phyloP scores from a whole-genome alignment of 2,113 vertebrate genomes.

The Chaetops frenatus region DNA sequence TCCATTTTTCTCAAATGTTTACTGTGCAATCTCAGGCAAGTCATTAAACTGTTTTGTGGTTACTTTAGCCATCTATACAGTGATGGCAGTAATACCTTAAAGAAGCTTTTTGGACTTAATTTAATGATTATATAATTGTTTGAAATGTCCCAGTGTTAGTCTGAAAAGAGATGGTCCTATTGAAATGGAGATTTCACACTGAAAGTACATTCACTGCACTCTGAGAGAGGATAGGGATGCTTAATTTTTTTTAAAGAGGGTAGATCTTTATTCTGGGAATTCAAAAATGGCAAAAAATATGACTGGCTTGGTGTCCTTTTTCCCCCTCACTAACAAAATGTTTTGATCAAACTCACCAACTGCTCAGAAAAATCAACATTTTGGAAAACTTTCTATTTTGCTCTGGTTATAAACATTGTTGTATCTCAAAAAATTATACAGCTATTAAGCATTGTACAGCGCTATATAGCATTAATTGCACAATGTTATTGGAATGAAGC shows the following conservation, averaged over 20 bases:
- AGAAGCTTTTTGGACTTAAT: not conserved
- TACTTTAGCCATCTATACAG: not conserved
- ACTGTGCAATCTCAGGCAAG: not conserved
- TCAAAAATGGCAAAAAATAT: not conserved
- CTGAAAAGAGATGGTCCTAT: not conserved
- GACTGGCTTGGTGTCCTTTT: not conserved
- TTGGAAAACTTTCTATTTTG: not conserved
- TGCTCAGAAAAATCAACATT: not conserved
- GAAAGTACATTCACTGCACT: not conserved
- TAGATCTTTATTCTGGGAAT: not conserved
- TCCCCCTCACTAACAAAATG: not conserved
- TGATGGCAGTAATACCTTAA: not conserved
- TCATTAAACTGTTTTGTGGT: constrained; percentile 5
- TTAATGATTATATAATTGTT: constrained; percentile 17
- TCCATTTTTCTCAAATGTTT: not conserved
- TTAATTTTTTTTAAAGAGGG: not conserved
- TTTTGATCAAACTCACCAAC: not conserved
- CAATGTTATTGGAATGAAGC: not conserved
- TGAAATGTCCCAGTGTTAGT: not conserved
- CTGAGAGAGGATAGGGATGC: not conserved
- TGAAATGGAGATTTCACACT: not conserved
- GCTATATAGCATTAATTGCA: not conserved
- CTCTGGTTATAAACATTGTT: not conserved
- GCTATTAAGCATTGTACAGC: not conserved
- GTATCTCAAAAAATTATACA: not conserved